phyloP scores from a whole-genome alignment of 2,797 vertebrate species.

The Myoxocephalus aenaeus region DNA sequence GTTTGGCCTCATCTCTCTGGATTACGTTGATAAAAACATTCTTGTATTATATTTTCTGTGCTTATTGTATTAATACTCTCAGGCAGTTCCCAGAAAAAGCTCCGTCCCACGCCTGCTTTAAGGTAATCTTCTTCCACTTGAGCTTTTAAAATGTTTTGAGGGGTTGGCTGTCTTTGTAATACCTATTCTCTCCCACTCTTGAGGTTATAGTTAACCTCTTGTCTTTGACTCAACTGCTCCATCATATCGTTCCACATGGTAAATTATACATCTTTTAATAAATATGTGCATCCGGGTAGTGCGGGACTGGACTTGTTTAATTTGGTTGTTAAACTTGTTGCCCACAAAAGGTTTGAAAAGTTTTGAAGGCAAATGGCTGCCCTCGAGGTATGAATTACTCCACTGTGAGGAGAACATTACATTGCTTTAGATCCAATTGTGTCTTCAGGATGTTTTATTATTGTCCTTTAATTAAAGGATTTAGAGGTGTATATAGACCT shows the following conservation, averaged over 20 bases:
- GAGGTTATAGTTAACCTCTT: slow-evolving; percentile 50
- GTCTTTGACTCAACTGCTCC: slow-evolving; percentile 30
- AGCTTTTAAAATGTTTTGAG: slow-evolving; percentile 78
- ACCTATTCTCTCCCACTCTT: slow-evolving; percentile 56
- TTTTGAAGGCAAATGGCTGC: slow-evolving; percentile 14
- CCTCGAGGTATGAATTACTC: slow-evolving; percentile 18
- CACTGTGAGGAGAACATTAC: slow-evolving; percentile 11
- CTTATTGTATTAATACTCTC: slow-evolving; percentile 85
- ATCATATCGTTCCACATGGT: slow-evolving; percentile 15
- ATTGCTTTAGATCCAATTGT: not conserved
- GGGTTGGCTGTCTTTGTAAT: slow-evolving; percentile 60
- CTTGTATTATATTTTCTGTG: slow-evolving; percentile 85
- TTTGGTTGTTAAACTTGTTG: not conserved
- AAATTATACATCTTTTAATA: slow-evolving; percentile 32
- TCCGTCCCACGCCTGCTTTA: slow-evolving; percentile 74
- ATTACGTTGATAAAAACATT: slow-evolving; percentile 87
- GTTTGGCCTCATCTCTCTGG: slow-evolving; percentile 79
- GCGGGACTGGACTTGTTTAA: slow-evolving; percentile 10
- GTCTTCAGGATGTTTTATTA: slow-evolving; percentile 11
- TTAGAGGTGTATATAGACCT: not conserved
- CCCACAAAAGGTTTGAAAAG: slow-evolving; percentile 4
- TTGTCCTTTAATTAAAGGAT: slow-evolving; percentile 7
- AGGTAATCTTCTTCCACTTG: slow-evolving; percentile 83
- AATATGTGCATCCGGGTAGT: slow-evolving; percentile 8
- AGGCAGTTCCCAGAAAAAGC: slow-evolving; percentile 76